A percentile compares a stretch with the other conserved stretches of the same genome.
These are phyloP conservation scores for Scomberomorus guttatus DNA, from an alignment of 2,797 vertebrate genomes.

Conservation along the genomic window DNA sequence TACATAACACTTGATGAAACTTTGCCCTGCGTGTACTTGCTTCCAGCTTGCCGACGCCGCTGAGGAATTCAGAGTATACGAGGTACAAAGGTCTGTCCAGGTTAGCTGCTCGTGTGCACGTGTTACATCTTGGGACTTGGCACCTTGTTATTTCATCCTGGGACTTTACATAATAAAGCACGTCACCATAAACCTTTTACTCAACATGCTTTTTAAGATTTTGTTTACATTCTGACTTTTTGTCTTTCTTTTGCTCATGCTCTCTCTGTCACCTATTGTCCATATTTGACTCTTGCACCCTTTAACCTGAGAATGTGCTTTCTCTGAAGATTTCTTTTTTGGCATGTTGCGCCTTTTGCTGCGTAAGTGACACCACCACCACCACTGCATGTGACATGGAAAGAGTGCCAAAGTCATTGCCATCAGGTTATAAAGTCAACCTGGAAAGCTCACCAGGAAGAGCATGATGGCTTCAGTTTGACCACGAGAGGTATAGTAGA, in stretches of 20 bases:
- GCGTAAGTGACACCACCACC: background rate
- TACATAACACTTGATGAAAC: slow-evolving; percentile 10
- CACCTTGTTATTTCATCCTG: too few species aligned
- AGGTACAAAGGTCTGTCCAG: slow-evolving; percentile 43
- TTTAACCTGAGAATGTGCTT: background rate
- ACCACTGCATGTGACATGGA: slow-evolving; percentile 1
- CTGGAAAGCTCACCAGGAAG: slow-evolving; percentile 3
- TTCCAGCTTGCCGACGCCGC: background rate
- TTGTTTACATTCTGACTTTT: background rate
- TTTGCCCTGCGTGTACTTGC: slow-evolving; percentile 25
- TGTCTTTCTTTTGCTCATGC: background rate
- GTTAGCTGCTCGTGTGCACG: background rate
- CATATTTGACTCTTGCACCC: slow-evolving; percentile 18
- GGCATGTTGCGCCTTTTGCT: background rate
- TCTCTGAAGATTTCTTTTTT: background rate
- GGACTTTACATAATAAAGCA: background rate
- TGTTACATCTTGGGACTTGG: too few species aligned
- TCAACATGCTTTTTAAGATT: background rate
- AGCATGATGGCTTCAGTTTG: slow-evolving; percentile 21
- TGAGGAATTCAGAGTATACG: background rate
- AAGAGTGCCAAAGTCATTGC: background rate
- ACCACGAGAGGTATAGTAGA: slow-evolving; percentile 27
- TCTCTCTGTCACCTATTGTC: background rate
- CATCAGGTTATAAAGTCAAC: background rate
- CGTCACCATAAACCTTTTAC: slow-evolving; percentile 9